Evolutionary conservation across 1,140 invertebrate genomes (phyloP).

Genomic region (Drosophila tropicalis): DNA sequence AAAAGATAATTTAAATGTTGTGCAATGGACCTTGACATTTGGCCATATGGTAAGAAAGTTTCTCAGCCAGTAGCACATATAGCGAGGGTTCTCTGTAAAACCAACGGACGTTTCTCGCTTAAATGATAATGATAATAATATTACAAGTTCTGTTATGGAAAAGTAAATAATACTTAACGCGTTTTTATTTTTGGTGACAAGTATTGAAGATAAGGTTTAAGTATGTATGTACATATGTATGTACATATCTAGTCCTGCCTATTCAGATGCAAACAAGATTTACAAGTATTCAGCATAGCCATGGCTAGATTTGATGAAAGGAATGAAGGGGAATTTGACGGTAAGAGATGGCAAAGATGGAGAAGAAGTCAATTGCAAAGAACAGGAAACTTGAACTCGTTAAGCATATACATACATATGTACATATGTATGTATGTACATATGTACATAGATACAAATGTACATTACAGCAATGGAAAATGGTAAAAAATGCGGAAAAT

Average conservation of each 20-base stretch:
- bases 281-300: slow-evolving; percentile 62
- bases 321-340: not conserved
- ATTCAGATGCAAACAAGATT: slow-evolving; percentile 63
- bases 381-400: slow-evolving; percentile 73
- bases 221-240: too few relatives aligned
- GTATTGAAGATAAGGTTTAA: too few relatives aligned
- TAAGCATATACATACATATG: not conserved
- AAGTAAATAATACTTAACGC: too few relatives aligned
- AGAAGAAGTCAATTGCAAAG: slow-evolving; percentile 36
- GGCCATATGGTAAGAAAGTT: not conserved
- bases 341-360: not conserved
- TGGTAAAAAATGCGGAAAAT: slow-evolving; percentile 51
- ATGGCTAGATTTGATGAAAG: slow-evolving; percentile 20
- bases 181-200: too few relatives aligned
- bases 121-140: too few relatives aligned
- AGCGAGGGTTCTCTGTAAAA: not conserved
- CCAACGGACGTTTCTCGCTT: not conserved
- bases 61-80: not conserved
- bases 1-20: too few relatives aligned
- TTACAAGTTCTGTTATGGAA: too few relatives aligned
- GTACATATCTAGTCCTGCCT: slow-evolving; percentile 3
- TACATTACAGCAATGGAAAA: slow-evolving; percentile 6
- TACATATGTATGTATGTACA: too few relatives aligned
- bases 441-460: too few relatives aligned
- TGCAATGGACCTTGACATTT: too few relatives aligned